These are phyloP conservation scores for Montipora capitata DNA, from an alignment of 92 coral and sea anemone species.

Conservation along the genomic window DNA sequence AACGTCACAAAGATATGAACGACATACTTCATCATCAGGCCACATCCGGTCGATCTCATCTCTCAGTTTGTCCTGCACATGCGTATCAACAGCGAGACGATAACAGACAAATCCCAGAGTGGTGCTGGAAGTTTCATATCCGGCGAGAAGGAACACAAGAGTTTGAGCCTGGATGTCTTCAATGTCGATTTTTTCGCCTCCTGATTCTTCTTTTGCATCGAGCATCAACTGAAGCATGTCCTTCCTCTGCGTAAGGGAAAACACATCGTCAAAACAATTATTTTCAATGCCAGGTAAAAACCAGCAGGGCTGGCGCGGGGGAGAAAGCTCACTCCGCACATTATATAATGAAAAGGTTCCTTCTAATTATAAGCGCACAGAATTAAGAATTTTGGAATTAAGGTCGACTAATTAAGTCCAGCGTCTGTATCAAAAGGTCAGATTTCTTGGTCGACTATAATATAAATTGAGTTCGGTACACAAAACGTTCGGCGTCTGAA, in stretches of 20 bases:
- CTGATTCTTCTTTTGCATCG: slow-evolving; percentile 54
- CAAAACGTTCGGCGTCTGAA: too few species aligned
- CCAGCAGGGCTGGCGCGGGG: too few species aligned
- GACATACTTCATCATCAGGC: slow-evolving; percentile 47
- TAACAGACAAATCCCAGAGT: slow-evolving; percentile 28
- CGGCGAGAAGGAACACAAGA: slow-evolving; percentile 59
- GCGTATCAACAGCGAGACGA: slow-evolving; percentile 32
- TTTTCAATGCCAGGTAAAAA: too few species aligned
- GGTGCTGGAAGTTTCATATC: slow-evolving; percentile 65
- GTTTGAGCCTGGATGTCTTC: slow-evolving; percentile 49
- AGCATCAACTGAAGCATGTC: slow-evolving; percentile 59
- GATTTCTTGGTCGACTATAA: too few species aligned
- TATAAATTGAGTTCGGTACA: too few species aligned
- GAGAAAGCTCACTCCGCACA: too few species aligned
- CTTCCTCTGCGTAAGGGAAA: slow-evolving; percentile 1
- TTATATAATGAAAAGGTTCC: too few species aligned
- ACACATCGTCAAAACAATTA: too few species aligned
- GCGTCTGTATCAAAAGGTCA: too few species aligned
- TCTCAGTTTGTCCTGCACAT: slow-evolving; percentile 59
- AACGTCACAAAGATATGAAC: background rate
- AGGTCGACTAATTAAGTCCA: too few species aligned
- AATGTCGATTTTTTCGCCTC: slow-evolving; percentile 52
- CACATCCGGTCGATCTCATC: slow-evolving; percentile 63
- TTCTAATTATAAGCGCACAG: too few species aligned
- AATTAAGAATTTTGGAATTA: too few species aligned